Evolutionary conservation across 2,797 vertebrate species (phyloP), one percentile per base, ranked within the genome.

Genomic region (Orestias chungarensis): DNA sequence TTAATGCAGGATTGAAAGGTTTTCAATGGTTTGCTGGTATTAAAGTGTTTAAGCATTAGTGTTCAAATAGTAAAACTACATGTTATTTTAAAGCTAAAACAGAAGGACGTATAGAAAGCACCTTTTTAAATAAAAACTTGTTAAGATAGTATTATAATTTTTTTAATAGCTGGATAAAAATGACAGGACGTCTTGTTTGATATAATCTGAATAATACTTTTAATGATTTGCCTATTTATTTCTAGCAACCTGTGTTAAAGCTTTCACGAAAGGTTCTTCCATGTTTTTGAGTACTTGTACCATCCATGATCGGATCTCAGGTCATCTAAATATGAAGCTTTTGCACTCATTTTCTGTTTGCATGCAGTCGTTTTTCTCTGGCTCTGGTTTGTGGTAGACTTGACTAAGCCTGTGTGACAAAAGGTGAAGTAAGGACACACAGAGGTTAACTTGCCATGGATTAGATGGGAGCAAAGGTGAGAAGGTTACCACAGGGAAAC

Each of bases 401-500:
- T 62, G 25, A 42, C 25, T 11, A 40, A 4, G 15, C 40, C 33
- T 40, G 35, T 78, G 70, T 27, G 69, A 84, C 89, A 90, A 75
- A 6, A 62, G 61, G 69, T 1, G 79, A 86, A 81, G 85, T 66
- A 84, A 87, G 62, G 31, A 77, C 78, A 81, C 88, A 75, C 76
- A 42, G 88, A 82, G 78, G 75, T 69, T 74, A 74, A 66, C 79
- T 80, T 50, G 6, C 52, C 4, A 20, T 77, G 73, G 79, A 85
- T 86, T 70, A 88, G 88, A 89, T 91, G 84, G 86, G 79, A 80
- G 64, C 29, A 42, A 84, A 88, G 87, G 89, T 92, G 92, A 87
- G 84, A 89, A 82, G 75, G 86, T 87, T 75, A 76, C 6, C 0
- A 52, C 38, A 76, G 75, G 79, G 81, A 86, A 80, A 80, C 70